phyloP scores from a whole-genome alignment of 2,113 vertebrate species.

The Pachycephala philippinensis region DNA sequence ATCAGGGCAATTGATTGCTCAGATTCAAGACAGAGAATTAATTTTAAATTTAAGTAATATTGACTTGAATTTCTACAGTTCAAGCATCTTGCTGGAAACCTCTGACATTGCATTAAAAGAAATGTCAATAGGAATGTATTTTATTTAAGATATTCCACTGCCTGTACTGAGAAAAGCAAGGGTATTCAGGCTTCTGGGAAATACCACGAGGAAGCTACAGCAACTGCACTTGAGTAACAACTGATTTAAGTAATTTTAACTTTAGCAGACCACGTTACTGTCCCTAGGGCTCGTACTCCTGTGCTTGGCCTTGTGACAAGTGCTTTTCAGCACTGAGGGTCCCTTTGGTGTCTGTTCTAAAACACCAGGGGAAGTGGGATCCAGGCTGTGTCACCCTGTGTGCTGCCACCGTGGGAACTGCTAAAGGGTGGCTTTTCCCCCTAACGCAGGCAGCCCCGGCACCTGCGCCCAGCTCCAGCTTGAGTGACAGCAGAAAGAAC shows the following conservation, averaged over 20 bases:
- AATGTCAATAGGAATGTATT: not conserved
- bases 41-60: not conserved
- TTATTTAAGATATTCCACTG: not conserved
- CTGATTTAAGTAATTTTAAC: not conserved
- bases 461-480: not conserved
- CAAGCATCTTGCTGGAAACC: not conserved
- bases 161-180: not conserved
- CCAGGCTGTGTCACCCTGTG: not conserved
- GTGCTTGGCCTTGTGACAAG: not conserved
- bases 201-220: not conserved
- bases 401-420: not conserved
- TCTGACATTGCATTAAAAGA: not conserved
- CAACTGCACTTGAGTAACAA: not conserved
- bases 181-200: not conserved
- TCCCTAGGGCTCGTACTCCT: not conserved
- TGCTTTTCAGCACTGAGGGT: not conserved
- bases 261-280: not conserved
- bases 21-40: not conserved
- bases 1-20: not conserved
- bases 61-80: not conserved
- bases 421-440: not conserved
- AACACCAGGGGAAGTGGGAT: not conserved
- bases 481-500: not conserved
- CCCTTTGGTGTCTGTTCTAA: not conserved
- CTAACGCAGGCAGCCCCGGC: not conserved